Evolutionary conservation across 2,888 invertebrate genomes (phyloP), one percentile per base, ranked within the genome.

Genomic region (Lypha dubia): DNA sequence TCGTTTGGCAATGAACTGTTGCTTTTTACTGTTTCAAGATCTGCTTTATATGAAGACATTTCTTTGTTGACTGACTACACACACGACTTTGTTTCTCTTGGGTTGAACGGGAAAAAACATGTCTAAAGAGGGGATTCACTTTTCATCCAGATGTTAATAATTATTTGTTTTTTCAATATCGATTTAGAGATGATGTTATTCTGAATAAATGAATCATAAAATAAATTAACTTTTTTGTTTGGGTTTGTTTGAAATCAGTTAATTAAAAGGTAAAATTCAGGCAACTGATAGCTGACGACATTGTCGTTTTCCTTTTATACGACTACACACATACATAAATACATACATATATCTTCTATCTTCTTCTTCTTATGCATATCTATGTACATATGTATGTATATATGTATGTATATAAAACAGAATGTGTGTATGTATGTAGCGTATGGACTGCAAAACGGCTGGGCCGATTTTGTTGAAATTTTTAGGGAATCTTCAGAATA

Each of bases 1-100:
- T n/a, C 44, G 44, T 44, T n/a, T 44, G 15, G 44, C 44, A 44
- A 44, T 44, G n/a, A 44, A 44, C 44, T 44, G 44, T 44, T 44
- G 44, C 15, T 44, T 44, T 44, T 1, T n/a, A 5, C 15, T n/a
- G 44, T 44, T 38, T 11, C 15, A 44, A 44, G 44, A 15, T 44
- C 5, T 5, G n/a, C 44, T 44, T 46, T 46, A 46, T 46, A 46
- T 46, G 17, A 1, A 46, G n/a, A 9, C 46, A 17, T 46, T 46
- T 46, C 46, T 46, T 46, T 46, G 46, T 46, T 46, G 17, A 6
- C 8, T 35, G 5, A 8, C 46, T 46, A n/a, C n/a, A n/a, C n/a
- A n/a, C n/a, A n/a, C 17, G 46, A 3, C 17, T 46, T 46, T 17
- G 46, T 15, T n/a, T n/a, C 44, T 38, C 28, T 44, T 44, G 46